Evolutionary conservation across 2,113 vertebrate species (phyloP), one percentile per base, ranked within the genome.

Genomic region (Xiphophorus maculatus): DNA sequence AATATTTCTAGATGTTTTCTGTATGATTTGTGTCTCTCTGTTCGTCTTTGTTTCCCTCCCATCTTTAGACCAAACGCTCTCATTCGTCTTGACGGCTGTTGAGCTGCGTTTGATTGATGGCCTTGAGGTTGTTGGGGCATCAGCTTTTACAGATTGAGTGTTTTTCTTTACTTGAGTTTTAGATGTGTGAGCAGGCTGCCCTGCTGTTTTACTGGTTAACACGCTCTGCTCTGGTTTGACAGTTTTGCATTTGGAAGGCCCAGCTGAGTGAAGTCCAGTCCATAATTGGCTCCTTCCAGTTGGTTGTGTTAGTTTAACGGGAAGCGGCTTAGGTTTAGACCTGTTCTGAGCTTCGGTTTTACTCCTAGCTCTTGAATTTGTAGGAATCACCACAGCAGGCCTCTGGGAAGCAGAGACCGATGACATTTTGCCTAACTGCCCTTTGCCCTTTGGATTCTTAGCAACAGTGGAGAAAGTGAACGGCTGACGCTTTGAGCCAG

Each of bases 331-430:
- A 15, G 60, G 14, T 10, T 54, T 73, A 0, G 28, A 0, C 29
- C 65, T 77, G 33, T 28, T 80, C 35, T 64, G 70, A 74, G 25
- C 6, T 15, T 64, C 74, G 66, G 28, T 27, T 76, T 74, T 77
- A 74, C 9, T 14, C 5, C 2, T 32, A 66, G 29, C 32, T 66
- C n/a, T 71, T 25, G 58, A 17, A 17, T 63, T 27, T 5, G 7
- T n/a, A 48, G 63, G 44, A 60, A 60, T 32, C 1, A 13, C 3
- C 13, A 12, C 0, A 12, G 28, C 17, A 10, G 75, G 60, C 28
- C 6, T 78, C 7, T 69, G 83, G 1, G 67, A 69, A 30, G 51
- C 27, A 1, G 67, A 35, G 0, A 15, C 13, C 1, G 74, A 22
- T n/a, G 65, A 48, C 0, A 1, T 44, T 0, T 14, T 14, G 19